Evolutionary conservation across 2,113 vertebrate genomes (phyloP).

Genomic region (Manacus vitellinus): DNA sequence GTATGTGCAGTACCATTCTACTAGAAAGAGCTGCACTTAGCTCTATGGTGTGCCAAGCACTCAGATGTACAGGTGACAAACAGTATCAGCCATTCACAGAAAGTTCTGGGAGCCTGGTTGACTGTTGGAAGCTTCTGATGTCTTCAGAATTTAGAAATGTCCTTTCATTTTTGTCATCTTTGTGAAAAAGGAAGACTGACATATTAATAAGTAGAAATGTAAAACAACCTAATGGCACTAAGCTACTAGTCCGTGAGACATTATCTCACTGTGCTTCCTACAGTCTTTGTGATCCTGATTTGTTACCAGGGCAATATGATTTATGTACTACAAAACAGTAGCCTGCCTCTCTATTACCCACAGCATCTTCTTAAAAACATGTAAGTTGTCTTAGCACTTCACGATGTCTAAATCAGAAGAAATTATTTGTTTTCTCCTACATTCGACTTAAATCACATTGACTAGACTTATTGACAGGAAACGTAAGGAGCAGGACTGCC

Average conservation of each 20-base stretch:
- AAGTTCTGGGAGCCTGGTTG: not conserved
- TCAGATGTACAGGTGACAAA: not conserved
- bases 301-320: not conserved
- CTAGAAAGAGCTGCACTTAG: slow-evolving; percentile 1
- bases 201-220: slow-evolving; percentile 13
- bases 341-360: not conserved
- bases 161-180: not conserved
- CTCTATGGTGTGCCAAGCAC: not conserved
- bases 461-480: not conserved
- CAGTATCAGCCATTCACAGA: not conserved
- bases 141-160: not conserved
- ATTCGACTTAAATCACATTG: not conserved
- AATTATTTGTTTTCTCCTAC: not conserved
- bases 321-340: not conserved
- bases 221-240: not conserved
- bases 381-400: not conserved
- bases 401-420: not conserved
- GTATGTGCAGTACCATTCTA: not conserved
- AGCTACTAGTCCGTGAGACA: not conserved
- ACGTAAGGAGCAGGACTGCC: not conserved
- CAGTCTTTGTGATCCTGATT: not conserved
- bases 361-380: not conserved
- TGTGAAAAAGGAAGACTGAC: slow-evolving; percentile 22
- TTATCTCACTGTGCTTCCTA: not conserved
- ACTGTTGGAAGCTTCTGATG: not conserved